Evolutionary conservation across 2,888 invertebrate species (phyloP).

Genomic region (Pyrrhosoma nymphula): DNA sequence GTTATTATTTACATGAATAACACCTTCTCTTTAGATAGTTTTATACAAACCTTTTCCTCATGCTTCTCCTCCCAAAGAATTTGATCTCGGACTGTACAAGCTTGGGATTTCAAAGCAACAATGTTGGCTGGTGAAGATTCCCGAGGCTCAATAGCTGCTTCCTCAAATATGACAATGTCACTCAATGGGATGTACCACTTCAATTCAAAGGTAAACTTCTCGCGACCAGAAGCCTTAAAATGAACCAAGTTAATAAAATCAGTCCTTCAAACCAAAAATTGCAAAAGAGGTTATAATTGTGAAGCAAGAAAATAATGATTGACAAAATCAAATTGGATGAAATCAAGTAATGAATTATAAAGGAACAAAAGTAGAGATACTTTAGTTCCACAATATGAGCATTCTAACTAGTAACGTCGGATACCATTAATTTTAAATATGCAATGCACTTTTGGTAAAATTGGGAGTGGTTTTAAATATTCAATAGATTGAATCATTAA

Average conservation of each 20-base stretch:
- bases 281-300: no score
- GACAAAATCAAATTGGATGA: no score
- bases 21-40: no score
- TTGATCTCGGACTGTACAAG: constrained; percentile 92
- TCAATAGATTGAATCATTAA: no score
- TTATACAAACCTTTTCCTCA: constrained; percentile 30
- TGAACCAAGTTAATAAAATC: constrained; percentile 66
- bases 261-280: background rate
- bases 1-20: no score
- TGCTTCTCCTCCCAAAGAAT: constrained; percentile 88
- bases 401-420: no score
- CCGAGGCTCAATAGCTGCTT: constrained; percentile 82
- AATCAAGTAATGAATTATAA: no score
- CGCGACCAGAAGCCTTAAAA: constrained; percentile 87
- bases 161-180: constrained; percentile 88
- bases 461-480: no score
- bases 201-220: constrained; percentile 94
- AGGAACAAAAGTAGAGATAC: no score
- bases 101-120: constrained; percentile 84
- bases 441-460: no score
- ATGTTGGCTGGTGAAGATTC: constrained; percentile 91
- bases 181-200: constrained; percentile 96
- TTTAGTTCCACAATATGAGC: no score
- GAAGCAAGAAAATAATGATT: background rate
- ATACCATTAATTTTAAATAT: no score